Base-by-base conservation (phyloP, 2,113 vertebrate species). In the Copsychus sechellarum region DNA sequence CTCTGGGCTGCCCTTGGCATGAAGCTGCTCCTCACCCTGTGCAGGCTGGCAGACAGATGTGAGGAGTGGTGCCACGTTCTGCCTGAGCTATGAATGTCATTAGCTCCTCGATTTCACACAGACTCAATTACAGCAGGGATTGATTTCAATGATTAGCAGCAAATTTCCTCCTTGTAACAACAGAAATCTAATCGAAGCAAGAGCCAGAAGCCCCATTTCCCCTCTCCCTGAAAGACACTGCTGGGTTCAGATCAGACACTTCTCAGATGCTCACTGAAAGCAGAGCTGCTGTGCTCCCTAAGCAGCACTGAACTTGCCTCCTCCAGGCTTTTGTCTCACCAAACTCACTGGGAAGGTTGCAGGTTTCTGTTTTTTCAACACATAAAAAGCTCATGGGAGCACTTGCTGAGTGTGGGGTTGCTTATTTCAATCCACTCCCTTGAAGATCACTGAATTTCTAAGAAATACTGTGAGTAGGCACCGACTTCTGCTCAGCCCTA, bases 111-210 rank as follows among this genome's bases (percentile, higher is more conserved):
- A 29, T 88, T 86, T 86, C 71, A 45, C 54, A 77, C 58, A 80
- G 62, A 45, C 78, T 80, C 61, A 62, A 6, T 94, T 90, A 78
- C 16, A 88, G 48, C 60, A 83, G 24, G 62, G 34, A 43, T 61
- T 62, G 87, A 60, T 92, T 90, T 91, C 81, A 84, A 72, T 69
- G 72, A 91, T 95, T 87, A 92, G 29, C 74, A 90, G 38, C 54
- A 77, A 66, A 91, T 91, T 92, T 93, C 81, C 66, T 90, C 38
- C 58, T 77, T 66, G 54, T 71, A 88, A 51, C 71, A 88, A 47
- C 9, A 72, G 76, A 90, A 94, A 88, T 90, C 77, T 58, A 83
- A 90, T 92, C 57, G 45, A 66, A 90, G 60, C 54, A 48, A 36
- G 34, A 88, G 34, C 58, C 94, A 91, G 77, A 40, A 60, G 38